Evolutionary conservation across 2,113 vertebrate species (phyloP).

Genomic region (Ciconia maguari): DNA sequence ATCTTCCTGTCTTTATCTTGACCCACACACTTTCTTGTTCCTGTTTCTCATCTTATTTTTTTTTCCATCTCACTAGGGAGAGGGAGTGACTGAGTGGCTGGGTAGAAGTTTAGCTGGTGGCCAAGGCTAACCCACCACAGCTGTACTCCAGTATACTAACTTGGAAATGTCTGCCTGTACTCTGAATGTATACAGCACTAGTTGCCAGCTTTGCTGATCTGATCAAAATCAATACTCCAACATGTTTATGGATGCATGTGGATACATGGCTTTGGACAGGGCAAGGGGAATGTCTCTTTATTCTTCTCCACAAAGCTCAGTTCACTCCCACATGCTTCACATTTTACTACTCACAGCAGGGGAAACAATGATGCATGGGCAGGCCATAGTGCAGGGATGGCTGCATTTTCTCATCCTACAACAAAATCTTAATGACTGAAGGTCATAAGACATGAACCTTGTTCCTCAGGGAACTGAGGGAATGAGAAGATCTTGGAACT

Average conservation of each 20-base stretch:
- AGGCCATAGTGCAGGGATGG: background rate
- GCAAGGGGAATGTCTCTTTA: background rate
- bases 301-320: background rate
- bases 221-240: background rate
- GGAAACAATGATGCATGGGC: background rate
- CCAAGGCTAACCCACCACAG: background rate
- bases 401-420: background rate
- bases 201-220: background rate
- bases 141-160: background rate
- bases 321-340: background rate
- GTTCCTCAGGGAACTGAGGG: background rate
- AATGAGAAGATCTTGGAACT: background rate
- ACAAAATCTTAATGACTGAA: background rate
- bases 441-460: background rate
- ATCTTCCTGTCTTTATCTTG: background rate
- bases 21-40: background rate
- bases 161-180: background rate
- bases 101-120: background rate
- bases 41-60: background rate
- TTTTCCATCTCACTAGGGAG: background rate
- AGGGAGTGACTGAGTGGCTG: accelerated
- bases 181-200: background rate
- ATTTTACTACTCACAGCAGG: background rate
- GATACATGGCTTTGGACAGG: background rate
- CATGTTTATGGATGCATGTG: background rate